Percentiles rank a stretch among this genome's conserved stretches.
Conservation (phyloP, 2,797 vertebrate species). For the Mormyrus hasselquistii region DNA sequence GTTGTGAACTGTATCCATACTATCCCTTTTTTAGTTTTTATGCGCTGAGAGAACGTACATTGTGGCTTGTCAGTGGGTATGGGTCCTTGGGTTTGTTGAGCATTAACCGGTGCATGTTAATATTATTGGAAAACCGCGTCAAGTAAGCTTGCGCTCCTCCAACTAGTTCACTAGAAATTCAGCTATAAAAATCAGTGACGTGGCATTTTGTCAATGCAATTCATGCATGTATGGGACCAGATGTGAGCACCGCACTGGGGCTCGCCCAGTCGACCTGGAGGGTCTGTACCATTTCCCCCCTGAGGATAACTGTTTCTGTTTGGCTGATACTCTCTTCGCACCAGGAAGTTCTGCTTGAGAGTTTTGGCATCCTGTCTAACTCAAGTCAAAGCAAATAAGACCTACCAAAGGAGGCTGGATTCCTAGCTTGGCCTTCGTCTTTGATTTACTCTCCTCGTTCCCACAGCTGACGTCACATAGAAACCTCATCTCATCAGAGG, state of each 20-base stretch:
- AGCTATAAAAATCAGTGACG: not conserved
- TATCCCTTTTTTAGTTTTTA: not conserved
- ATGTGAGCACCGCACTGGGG: not conserved
- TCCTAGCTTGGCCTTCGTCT: not conserved
- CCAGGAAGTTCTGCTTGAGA: slow-evolving; percentile 17
- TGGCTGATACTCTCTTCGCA: slow-evolving; percentile 24
- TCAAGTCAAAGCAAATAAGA: slow-evolving; percentile 32
- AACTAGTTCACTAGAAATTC: not conserved
- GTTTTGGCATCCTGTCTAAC: slow-evolving; percentile 21
- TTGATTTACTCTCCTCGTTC: not conserved
- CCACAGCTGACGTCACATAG: not conserved
- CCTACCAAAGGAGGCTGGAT: not conserved
- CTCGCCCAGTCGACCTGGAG: not conserved
- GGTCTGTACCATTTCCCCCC: not conserved
- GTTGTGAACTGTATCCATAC: not conserved
- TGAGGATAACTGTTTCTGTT: not conserved
- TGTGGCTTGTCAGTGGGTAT: not conserved
- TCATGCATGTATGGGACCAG: not conserved
- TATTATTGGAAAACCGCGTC: not conserved
- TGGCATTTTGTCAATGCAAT: not conserved
- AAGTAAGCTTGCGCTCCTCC: slow-evolving; percentile 9
- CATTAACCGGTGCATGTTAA: not conserved
- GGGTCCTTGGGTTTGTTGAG: not conserved
- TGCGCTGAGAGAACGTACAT: not conserved
- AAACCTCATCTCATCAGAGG: not conserved